Conservation (phyloP, 2,113 vertebrate genomes). For the Arothron firmamentum region DNA sequence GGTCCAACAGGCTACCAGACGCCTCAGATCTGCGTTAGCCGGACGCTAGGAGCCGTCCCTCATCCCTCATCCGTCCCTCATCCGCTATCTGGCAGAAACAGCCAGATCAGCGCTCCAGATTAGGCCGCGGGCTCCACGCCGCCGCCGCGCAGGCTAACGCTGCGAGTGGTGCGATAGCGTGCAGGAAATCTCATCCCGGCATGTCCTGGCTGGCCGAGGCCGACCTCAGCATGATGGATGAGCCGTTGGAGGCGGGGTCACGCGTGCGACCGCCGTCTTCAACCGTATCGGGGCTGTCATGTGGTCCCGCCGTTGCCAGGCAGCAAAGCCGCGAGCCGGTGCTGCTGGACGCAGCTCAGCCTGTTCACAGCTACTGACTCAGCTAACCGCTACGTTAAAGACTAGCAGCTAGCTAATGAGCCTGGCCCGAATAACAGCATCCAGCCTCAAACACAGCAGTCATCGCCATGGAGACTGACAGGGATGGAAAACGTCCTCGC, state of each 20-base stretch:
- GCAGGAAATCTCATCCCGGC: conserved; percentile 55
- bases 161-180: conserved; percentile 29
- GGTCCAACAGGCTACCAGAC: conserved; percentile 6
- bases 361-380: no score
- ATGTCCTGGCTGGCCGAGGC: conserved; percentile 43
- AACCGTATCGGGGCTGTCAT: conserved; percentile 39
- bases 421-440: not conserved
- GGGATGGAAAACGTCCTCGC: conserved; percentile 15
- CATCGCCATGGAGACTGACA: conserved; percentile 57
- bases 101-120: conserved; percentile 26
- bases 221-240: conserved; percentile 61
- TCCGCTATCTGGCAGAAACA: conserved; percentile 28
- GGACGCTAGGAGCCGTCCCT: conserved; percentile 1
- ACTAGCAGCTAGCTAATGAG: not conserved
- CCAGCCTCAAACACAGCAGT: conserved; percentile 31
- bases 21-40: conserved; percentile 17
- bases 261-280: conserved; percentile 13
- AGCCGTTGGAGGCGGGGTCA: conserved; percentile 43
- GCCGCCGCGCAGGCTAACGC: no score
- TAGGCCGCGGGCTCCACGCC: conserved; percentile 11
- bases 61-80: no score
- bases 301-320: conserved; percentile 22
- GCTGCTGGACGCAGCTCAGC: no score
- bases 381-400: no score
- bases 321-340: not conserved